Conservation (phyloP, 2,888 invertebrate species). For the Arctia plantaginis region DNA sequence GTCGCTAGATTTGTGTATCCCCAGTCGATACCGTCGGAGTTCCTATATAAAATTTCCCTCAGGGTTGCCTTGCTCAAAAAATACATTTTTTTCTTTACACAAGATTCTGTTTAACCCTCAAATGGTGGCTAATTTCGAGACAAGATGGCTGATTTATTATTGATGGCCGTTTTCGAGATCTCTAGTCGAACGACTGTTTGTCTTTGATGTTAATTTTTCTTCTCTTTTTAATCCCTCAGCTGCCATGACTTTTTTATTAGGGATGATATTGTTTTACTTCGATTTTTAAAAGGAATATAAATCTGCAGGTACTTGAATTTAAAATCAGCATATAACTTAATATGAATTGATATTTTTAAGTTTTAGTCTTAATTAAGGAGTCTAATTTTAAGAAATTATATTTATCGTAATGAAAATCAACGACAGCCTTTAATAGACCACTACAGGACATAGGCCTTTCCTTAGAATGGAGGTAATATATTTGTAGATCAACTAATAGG, state of each 20-base stretch:
- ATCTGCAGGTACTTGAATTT: conserved; percentile 3
- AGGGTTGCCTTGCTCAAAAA: conserved; percentile 70
- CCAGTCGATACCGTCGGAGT: conserved; percentile 69
- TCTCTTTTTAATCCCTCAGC: conserved; percentile 68
- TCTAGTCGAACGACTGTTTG: conserved; percentile 71
- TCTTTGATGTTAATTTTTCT: conserved; percentile 79
- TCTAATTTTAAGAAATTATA: too few relatives aligned
- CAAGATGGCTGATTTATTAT: conserved; percentile 83
- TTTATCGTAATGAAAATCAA: too few relatives aligned
- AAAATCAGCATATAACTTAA: conserved; percentile 1
- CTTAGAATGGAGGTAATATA: too few relatives aligned
- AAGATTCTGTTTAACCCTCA: conserved; percentile 77
- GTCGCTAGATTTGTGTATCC: conserved; percentile 42
- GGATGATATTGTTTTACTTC: conserved; percentile 62
- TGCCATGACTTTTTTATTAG: conserved; percentile 70
- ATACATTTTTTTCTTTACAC: conserved; percentile 71
- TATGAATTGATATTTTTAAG: background rate
- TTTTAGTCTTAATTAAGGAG: background rate
- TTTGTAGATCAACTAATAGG: too few relatives aligned
- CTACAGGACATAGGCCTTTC: too few relatives aligned
- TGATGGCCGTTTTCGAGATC: conserved; percentile 77
- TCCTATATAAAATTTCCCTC: conserved; percentile 84
- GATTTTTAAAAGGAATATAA: conserved; percentile 29
- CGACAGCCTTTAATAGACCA: too few relatives aligned
- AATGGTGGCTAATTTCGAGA: conserved; percentile 82